Percentiles rank a stretch among this genome's conserved stretches.
Evolutionary conservation across 2,888 invertebrate genomes (phyloP).

Genomic region (Torymus aiolomorphi): DNA sequence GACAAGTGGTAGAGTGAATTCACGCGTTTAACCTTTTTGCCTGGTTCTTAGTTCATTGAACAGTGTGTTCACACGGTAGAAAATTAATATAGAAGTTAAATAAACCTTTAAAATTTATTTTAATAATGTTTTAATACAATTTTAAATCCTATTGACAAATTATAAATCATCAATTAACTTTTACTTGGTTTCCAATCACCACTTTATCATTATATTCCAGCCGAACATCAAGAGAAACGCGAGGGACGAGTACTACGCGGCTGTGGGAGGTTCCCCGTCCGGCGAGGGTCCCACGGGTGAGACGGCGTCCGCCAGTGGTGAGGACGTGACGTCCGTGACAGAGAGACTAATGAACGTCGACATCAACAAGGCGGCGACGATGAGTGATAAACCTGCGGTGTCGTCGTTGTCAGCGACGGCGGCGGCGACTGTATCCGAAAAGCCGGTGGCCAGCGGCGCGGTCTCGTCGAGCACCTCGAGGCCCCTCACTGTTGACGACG

Average conservation of each 20-base stretch:
- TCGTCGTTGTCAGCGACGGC: neutral
- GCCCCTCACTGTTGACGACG: slow-evolving; percentile 77
- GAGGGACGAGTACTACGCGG: slow-evolving; percentile 83
- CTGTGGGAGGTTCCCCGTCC: slow-evolving; percentile 69
- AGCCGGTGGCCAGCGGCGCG: neutral
- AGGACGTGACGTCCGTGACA: slow-evolving; percentile 56
- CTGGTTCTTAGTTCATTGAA: too few species aligned
- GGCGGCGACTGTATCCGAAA: slow-evolving; percentile 36
- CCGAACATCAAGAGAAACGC: slow-evolving; percentile 83
- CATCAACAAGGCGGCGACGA: slow-evolving; percentile 57
- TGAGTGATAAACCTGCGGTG: slow-evolving; percentile 14
- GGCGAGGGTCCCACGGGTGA: slow-evolving; percentile 67
- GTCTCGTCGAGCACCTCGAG: slow-evolving; percentile 65
- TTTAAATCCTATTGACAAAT: too few species aligned
- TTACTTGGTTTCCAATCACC: too few species aligned
- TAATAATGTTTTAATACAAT: too few species aligned
- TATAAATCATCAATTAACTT: too few species aligned
- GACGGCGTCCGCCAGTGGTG: neutral
- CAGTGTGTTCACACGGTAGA: too few species aligned
- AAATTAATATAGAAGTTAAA: too few species aligned
- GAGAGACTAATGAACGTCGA: slow-evolving; percentile 66
- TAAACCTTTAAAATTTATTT: too few species aligned
- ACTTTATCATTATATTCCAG: slow-evolving; percentile 68
- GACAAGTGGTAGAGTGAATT: neutral
- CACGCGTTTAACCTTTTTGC: slow-evolving; percentile 27